Conservation (phyloP, 2,113 vertebrate genomes). For the Hippocampus zosterae region DNA sequence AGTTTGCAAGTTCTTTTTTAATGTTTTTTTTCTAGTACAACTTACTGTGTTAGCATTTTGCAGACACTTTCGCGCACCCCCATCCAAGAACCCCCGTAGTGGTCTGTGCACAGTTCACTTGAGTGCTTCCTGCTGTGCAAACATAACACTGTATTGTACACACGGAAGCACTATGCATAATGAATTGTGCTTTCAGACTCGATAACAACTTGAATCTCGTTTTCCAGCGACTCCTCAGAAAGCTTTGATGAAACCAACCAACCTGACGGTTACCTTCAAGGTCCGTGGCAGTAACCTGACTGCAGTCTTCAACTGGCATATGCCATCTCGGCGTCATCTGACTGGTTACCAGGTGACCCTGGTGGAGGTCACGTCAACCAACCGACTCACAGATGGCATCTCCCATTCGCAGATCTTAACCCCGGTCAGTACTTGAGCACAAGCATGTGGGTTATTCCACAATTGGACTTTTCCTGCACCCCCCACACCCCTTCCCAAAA, state of each 20-base stretch:
- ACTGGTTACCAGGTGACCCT: constrained; percentile 89
- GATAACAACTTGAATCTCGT: not conserved
- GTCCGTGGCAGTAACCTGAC: constrained; percentile 78
- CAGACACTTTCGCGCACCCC: not conserved
- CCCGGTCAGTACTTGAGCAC: constrained; percentile 61
- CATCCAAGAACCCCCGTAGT: not conserved
- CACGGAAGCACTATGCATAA: not conserved
- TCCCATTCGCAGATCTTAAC: constrained; percentile 88
- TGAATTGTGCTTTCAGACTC: not conserved
- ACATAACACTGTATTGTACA: too few species aligned
- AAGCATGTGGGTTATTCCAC: not conserved
- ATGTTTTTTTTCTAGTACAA: too few species aligned
- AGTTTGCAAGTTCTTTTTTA: too few species aligned
- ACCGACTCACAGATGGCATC: constrained; percentile 75
- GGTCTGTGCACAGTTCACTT: too few species aligned
- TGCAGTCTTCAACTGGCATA: constrained; percentile 81
- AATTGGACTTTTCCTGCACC: not conserved
- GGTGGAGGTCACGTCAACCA: constrained; percentile 81
- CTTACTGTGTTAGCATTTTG: too few species aligned
- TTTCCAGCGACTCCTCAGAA: constrained; percentile 57
- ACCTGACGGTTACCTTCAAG: constrained; percentile 83
- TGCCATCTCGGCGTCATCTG: constrained; percentile 67
- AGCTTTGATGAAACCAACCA: constrained; percentile 76
- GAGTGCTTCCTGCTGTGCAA: too few species aligned
- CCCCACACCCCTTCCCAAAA: too few species aligned